phyloP scores from a whole-genome alignment of 2,113 vertebrate genomes.

The Agapornis roseicollis region DNA sequence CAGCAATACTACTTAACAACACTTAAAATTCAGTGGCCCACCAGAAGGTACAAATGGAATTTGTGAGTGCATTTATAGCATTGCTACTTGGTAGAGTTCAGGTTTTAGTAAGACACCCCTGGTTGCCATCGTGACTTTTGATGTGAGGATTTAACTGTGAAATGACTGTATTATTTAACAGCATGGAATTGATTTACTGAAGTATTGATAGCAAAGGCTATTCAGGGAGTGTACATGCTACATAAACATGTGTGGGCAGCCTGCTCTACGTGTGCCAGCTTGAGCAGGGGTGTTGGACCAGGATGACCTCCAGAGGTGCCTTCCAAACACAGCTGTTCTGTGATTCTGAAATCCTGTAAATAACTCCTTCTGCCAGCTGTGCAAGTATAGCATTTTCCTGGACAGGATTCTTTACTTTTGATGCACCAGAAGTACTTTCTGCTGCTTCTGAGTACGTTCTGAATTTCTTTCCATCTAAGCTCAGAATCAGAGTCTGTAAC shows the following conservation, averaged over 20 bases:
- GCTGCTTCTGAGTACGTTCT: neutral
- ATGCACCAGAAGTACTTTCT: neutral
- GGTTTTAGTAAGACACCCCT: neutral
- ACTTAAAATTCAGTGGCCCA: neutral
- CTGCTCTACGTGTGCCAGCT: rapidly evolving
- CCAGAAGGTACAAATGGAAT: neutral
- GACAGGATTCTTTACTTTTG: neutral
- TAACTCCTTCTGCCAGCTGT: neutral
- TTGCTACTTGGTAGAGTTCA: neutral
- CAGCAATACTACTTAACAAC: neutral
- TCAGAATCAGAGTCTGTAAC: neutral
- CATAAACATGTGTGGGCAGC: neutral
- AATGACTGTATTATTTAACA: neutral
- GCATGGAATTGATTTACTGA: neutral
- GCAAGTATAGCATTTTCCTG: neutral
- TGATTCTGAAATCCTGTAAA: neutral
- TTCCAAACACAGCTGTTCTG: neutral
- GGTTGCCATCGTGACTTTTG: neutral
- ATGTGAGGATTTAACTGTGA: neutral
- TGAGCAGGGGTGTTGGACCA: neutral
- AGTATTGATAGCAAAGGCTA: neutral
- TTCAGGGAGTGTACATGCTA: neutral
- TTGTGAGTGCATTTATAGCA: neutral
- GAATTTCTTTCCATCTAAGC: neutral
- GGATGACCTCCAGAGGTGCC: neutral